Evolutionary conservation across 2,113 vertebrate species (phyloP).

Genomic region (Lophius piscatorius): DNA sequence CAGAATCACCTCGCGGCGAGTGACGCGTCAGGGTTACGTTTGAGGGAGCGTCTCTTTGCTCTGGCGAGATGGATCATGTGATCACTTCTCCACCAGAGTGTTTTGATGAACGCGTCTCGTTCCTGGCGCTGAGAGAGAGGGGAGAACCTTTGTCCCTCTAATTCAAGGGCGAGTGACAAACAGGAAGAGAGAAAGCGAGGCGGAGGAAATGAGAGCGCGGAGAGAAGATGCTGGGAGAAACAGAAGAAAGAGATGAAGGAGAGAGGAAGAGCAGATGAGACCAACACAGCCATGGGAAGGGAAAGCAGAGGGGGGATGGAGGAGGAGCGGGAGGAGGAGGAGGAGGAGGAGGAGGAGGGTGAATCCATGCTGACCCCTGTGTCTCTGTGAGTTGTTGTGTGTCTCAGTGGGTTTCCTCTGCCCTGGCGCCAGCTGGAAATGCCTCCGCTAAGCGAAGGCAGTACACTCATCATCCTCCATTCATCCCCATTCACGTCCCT

Average conservation of each 20-base stretch:
- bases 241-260: constrained; percentile 47
- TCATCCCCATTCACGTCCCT: constrained; percentile 66
- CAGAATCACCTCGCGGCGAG: too few species aligned
- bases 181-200: constrained; percentile 5
- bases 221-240: constrained; percentile 12
- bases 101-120: too few species aligned
- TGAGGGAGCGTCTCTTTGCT: too few species aligned
- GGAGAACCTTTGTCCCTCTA: too few species aligned
- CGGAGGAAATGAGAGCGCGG: constrained; percentile 17
- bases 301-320: constrained; percentile 45
- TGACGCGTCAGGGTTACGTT: too few species aligned
- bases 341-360: constrained; percentile 52
- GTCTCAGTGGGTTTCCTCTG: constrained; percentile 81
- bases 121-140: too few species aligned
- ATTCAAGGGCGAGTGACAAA: too few species aligned
- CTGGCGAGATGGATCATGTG: too few species aligned
- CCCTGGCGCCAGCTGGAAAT: constrained; percentile 84
- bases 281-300: constrained; percentile 54
- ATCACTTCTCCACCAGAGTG: too few species aligned
- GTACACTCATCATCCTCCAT: constrained; percentile 75
- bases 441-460: constrained; percentile 75
- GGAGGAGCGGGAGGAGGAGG: constrained; percentile 57
- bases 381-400: constrained; percentile 81
- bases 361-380: constrained; percentile 72
- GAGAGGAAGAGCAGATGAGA: constrained; percentile 62